A percentile compares a stretch with the other conserved stretches of the same genome.
phyloP scores from a whole-genome alignment of 23 tunicate genomes.

The Ciona savignyi region DNA sequence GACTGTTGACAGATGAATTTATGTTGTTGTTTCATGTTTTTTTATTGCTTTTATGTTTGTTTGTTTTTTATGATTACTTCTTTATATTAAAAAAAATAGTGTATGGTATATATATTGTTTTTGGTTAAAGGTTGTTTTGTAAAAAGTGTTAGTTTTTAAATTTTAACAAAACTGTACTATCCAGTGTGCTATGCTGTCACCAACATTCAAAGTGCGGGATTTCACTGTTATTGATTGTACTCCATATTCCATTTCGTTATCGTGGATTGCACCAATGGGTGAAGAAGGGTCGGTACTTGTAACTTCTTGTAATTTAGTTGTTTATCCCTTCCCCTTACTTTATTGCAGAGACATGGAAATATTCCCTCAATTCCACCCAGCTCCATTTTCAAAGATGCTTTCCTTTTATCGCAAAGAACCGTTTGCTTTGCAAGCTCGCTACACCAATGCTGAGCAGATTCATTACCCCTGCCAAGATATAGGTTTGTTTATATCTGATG shows the following conservation, averaged over 20 bases:
- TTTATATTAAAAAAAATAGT: too few relatives aligned
- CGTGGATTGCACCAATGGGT: constrained; percentile 74
- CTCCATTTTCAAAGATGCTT: constrained; percentile 78
- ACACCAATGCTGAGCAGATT: constrained; percentile 36
- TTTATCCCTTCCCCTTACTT: too few relatives aligned
- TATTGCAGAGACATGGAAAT: constrained; percentile 70
- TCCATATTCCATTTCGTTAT: constrained; percentile 58
- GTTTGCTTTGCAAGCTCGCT: constrained; percentile 55
- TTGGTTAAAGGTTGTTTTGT: too few relatives aligned
- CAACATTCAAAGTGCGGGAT: constrained; percentile 94
- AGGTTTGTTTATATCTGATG: constrained; percentile 59
- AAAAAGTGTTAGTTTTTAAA: too few relatives aligned
- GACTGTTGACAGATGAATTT: too few relatives aligned
- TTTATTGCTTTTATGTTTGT: too few relatives aligned
- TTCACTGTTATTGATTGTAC: constrained; percentile 84
- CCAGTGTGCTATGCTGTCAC: constrained; percentile 99
- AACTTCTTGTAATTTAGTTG: too few relatives aligned
- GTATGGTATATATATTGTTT: too few relatives aligned
- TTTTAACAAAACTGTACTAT: too few relatives aligned
- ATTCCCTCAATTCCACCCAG: constrained; percentile 59
- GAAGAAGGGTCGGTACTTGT: constrained; percentile 39
- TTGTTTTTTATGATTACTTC: too few relatives aligned
- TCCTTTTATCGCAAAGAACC: constrained; percentile 78
- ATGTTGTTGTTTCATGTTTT: too few relatives aligned
- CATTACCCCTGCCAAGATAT: constrained; percentile 40